Evolutionary conservation across 1,140 invertebrate genomes (phyloP).

Genomic region (Tetranychus cinnabarinus): DNA sequence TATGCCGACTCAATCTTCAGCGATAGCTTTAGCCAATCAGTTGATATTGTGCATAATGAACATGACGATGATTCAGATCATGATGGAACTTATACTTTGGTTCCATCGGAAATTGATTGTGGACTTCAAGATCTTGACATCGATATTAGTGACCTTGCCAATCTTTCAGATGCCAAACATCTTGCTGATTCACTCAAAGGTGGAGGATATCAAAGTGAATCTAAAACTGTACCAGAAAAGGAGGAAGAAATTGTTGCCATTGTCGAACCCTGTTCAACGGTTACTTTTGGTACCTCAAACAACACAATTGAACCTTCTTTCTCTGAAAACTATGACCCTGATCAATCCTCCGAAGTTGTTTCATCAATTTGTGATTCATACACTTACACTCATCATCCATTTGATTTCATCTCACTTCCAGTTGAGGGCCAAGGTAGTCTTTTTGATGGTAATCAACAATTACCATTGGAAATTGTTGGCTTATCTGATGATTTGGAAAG

Average conservation of each 20-base stretch:
- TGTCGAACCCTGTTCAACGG: too few relatives aligned
- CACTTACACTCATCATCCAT: too few relatives aligned
- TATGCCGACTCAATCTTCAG: not conserved
- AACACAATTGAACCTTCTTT: too few relatives aligned
- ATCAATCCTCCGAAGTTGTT: too few relatives aligned
- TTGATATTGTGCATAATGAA: not conserved
- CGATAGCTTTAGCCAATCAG: not conserved
- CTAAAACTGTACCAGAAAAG: not conserved
- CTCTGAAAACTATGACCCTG: too few relatives aligned
- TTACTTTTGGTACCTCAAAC: too few relatives aligned
- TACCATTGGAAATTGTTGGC: too few relatives aligned
- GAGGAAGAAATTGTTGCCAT: too few relatives aligned
- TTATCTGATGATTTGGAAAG: slow-evolving; percentile 17
- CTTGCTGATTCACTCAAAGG: slow-evolving; percentile 1
- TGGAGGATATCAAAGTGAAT: slow-evolving; percentile 14
- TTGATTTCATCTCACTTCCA: too few relatives aligned
- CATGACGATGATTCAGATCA: not conserved
- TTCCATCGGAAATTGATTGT: not conserved
- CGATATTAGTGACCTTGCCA: not conserved
- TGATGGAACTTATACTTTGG: not conserved
- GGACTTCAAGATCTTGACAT: not conserved
- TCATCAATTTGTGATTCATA: too few relatives aligned
- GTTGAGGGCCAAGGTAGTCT: too few relatives aligned
- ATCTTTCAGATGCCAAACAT: not conserved
- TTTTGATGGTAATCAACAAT: too few relatives aligned